Percentiles rank a stretch among this genome's conserved stretches.
Evolutionary conservation across 1,140 invertebrate species (phyloP).

Genomic region (Condylostylus longicornis): DNA sequence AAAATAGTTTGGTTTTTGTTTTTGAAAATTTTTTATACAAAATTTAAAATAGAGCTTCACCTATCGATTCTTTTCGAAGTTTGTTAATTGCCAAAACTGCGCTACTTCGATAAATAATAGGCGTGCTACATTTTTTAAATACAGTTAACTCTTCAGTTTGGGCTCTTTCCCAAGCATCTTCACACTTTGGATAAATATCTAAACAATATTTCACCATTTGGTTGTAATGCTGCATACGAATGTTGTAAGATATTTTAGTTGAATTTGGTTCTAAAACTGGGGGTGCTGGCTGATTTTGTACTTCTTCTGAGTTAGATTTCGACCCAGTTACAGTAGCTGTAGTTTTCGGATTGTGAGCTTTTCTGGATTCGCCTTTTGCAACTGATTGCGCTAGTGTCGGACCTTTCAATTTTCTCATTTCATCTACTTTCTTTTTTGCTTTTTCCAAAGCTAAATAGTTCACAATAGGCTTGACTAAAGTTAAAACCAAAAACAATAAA

Average conservation of each 20-base stretch:
- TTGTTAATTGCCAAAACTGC: constrained; percentile 64
- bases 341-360: constrained; percentile 43
- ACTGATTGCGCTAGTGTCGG: constrained; percentile 48
- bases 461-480: constrained; percentile 45
- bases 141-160: constrained; percentile 61
- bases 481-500: too few species aligned
- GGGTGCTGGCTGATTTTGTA: constrained; percentile 33
- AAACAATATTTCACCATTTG: constrained; percentile 74
- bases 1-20: constrained; percentile 16
- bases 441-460: constrained; percentile 42
- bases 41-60: constrained; percentile 15
- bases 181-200: constrained; percentile 52
- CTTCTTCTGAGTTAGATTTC: neutral
- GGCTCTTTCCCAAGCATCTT: constrained; percentile 56
- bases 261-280: constrained; percentile 50
- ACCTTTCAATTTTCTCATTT: constrained; percentile 31
- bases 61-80: constrained; percentile 48
- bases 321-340: constrained; percentile 6
- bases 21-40: neutral
- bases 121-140: constrained; percentile 60
- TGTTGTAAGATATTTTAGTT: constrained; percentile 68
- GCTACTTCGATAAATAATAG: constrained; percentile 71
- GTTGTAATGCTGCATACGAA: constrained; percentile 72
- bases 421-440: constrained; percentile 40
- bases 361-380: constrained; percentile 44